Evolutionary conservation across 2,888 invertebrate species (phyloP), one percentile per base, ranked within the genome.

Genomic region (Kuschelorhynchus macadamiae): DNA sequence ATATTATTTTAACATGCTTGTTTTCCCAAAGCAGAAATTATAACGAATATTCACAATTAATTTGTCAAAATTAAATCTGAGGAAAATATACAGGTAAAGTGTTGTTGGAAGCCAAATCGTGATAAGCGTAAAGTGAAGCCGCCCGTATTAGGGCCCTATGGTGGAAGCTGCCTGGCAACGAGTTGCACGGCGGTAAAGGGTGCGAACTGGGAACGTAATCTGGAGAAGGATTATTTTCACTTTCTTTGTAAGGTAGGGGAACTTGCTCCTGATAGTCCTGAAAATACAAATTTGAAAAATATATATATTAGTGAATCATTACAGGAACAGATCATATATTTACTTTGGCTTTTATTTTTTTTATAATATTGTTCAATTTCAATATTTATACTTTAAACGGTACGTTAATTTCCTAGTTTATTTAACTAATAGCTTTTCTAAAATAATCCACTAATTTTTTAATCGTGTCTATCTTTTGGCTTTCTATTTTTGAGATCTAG

Each of bases 71-170:
- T 44, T 68, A 76, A 56, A 75, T 72, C 44, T 74, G 75, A 44
- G 77, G 76, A 73, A 81, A 79, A 73, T 81, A 81, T 21, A 80
- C 69, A 4, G 79, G 79, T 44, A 79, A 70, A 8, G 74, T 68
- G 56, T 72, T 76, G 61, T 73, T 74, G 16, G 75, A 69, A 20
- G 78, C 73, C 56, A 80, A 64, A 70, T 80, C 79, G 39, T 79
- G 52, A 52, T 77, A 82, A 21, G 80, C 78, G 70, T 81, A 82
- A 44, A 82, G 71, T 4, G 81, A 81, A 12, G 81, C 80, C 1
- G 80, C 79, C 52, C 80, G 76, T 16, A 82, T 67, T 18, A 82
- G 66, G 30, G 80, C 78, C 57, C 79, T 75, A 41, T 81, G 81
- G 59, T 81, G 81, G 11, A 79, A 64, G 41, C 75, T 80, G 9